These are phyloP conservation scores for Tychaedon coryphoeus DNA, from an alignment of 2,113 vertebrate species.

Conservation along the genomic window DNA sequence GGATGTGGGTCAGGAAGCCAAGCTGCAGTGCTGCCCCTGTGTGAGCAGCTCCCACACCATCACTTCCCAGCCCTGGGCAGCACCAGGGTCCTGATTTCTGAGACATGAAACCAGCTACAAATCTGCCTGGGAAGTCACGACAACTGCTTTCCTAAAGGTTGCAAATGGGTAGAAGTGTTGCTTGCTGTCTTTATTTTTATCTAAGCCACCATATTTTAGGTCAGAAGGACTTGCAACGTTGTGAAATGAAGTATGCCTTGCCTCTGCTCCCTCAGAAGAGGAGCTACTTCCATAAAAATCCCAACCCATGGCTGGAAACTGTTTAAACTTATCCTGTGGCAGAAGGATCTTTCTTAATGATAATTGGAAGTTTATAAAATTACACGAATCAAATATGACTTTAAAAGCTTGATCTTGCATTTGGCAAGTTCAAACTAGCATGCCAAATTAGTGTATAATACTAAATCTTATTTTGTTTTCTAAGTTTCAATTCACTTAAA, in stretches of 20 bases:
- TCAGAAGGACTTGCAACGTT: not conserved
- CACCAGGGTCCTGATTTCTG: not conserved
- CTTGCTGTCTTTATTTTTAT: not conserved
- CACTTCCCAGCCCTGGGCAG: not conserved
- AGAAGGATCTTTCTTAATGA: not conserved
- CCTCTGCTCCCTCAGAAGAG: not conserved
- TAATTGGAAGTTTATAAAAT: not conserved
- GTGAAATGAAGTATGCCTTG: not conserved
- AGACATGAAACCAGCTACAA: not conserved
- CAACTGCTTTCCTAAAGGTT: not conserved
- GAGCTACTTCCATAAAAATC: not conserved
- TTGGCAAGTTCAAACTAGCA: not conserved
- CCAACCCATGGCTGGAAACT: not conserved
- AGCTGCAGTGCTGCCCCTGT: not conserved
- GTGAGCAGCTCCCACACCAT: not conserved
- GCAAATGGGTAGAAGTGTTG: not conserved
- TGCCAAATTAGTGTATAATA: not conserved
- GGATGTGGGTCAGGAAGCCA: accelerated
- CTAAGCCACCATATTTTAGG: not conserved
- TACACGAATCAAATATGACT: not conserved
- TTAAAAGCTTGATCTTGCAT: not conserved
- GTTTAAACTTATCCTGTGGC: not conserved
- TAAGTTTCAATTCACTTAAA: not conserved
- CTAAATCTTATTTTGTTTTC: not conserved
- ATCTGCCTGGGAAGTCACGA: not conserved